Evolutionary conservation across 2,888 invertebrate genomes (phyloP).

Genomic region (Phragmatobia fuliginosa): DNA sequence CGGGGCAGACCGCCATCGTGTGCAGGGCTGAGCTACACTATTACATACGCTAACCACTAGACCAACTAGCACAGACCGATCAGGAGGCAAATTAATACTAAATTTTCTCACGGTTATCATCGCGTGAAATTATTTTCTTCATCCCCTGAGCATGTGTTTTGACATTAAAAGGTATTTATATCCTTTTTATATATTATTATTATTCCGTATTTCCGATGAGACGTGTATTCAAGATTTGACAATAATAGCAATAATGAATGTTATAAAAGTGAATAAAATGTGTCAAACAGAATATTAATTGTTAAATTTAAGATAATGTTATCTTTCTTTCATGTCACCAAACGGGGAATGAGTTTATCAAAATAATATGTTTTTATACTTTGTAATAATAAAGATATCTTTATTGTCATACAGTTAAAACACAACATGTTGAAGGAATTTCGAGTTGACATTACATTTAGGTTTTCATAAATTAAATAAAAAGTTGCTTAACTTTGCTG

Average conservation of each 20-base stretch:
- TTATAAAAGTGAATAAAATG: neutral
- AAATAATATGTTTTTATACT: neutral
- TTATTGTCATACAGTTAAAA: neutral
- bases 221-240: neutral
- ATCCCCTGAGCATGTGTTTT: too few relatives aligned
- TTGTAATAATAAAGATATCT: neutral
- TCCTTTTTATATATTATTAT: too few relatives aligned
- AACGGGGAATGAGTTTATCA: neutral
- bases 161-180: too few relatives aligned
- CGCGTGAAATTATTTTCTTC: too few relatives aligned
- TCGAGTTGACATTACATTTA: neutral
- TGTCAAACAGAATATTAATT: neutral
- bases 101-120: too few relatives aligned
- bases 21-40: too few relatives aligned
- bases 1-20: too few relatives aligned
- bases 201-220: too few relatives aligned
- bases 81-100: too few relatives aligned
- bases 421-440: neutral
- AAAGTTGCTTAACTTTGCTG: neutral
- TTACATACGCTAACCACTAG: too few relatives aligned
- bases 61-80: too few relatives aligned
- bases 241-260: neutral
- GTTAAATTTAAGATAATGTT: neutral
- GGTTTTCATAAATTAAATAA: neutral
- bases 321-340: neutral